phyloP scores from a whole-genome alignment of 2,113 vertebrate genomes.

The Clinocottus analis region DNA sequence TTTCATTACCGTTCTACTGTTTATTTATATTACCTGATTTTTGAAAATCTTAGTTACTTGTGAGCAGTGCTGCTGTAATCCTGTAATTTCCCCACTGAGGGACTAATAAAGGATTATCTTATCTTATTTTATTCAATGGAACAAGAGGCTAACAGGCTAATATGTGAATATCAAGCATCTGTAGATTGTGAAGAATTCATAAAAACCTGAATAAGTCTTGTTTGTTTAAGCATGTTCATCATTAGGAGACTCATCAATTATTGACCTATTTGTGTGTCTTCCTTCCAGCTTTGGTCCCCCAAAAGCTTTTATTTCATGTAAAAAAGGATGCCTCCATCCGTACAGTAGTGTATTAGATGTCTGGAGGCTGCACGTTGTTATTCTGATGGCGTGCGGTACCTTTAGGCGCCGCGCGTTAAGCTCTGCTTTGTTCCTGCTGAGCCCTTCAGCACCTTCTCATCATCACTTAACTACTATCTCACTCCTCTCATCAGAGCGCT shows the following conservation, averaged over 20 bases:
- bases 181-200: constrained; percentile 77
- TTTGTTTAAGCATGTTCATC: constrained; percentile 76
- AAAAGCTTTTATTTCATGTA: constrained; percentile 39
- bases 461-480: constrained; percentile 15
- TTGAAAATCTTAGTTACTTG: too few species aligned
- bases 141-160: constrained; percentile 58
- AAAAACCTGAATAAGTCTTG: constrained; percentile 81
- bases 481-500: background rate
- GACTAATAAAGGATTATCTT: too few species aligned
- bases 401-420: constrained; percentile 28
- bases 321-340: constrained; percentile 47
- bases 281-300: constrained; percentile 68
- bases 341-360: constrained; percentile 32
- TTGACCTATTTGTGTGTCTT: constrained; percentile 75
- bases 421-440: constrained; percentile 39
- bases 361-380: constrained; percentile 37
- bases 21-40: too few species aligned
- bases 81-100: too few species aligned
- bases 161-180: constrained; percentile 69
- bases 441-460: constrained; percentile 25
- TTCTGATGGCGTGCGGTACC: constrained; percentile 39
- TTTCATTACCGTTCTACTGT: too few species aligned
- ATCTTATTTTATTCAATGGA: too few species aligned
- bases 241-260: constrained; percentile 77
- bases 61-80: too few species aligned